Evolutionary conservation across 2,797 vertebrate species (phyloP), one percentile per base, ranked within the genome.

Genomic region (Carduelis carduelis): DNA sequence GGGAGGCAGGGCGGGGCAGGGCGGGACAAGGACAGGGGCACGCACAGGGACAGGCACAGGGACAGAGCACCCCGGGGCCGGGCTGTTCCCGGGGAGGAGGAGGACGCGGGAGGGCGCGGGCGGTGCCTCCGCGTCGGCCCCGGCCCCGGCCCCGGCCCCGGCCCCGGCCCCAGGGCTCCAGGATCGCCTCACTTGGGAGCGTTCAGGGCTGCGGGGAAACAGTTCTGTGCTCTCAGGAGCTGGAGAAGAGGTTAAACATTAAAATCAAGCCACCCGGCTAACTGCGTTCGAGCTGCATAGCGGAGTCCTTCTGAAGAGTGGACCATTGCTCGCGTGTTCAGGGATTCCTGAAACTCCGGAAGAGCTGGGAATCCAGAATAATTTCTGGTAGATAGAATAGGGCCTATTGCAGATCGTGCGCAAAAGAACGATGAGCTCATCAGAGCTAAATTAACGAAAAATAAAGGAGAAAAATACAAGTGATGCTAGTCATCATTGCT

Each of bases 171-270:
- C 44, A 14, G 27, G 3, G 46, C 47, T 14, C 13, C 4, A 0
- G 3, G 47, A 12, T 2, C 13, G 1, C 47, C 28, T 60, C 20
- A 0, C 16, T 8, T 5, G 30, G 28, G 65, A 65, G n/a, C 28
- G 7, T 32, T 44, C 47, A 10, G 6, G 1, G 34, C 47, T 46
- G 87, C 0, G 4, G 39, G 20, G 24, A 28, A 44, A 8, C 22
- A 2, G 4, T 43, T 57, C 35, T 3, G 3, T 37, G 47, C 32
- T 5, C 4, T n/a, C 28, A 15, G 56, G 37, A 46, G 3, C 32
- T 15, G 72, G 30, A 10, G 50, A 35, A 65, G 59, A 85, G 37
- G 75, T 53, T 75, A 72, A 72, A 47, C 22, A 11, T 39, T 30
- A 13, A 47, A 35, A 82, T 8, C 50, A 63, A 69, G 15, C 19